Percentiles rank a stretch among this genome's conserved stretches.
phyloP scores from a whole-genome alignment of 2,113 vertebrate species.

The Ameiurus melas region DNA sequence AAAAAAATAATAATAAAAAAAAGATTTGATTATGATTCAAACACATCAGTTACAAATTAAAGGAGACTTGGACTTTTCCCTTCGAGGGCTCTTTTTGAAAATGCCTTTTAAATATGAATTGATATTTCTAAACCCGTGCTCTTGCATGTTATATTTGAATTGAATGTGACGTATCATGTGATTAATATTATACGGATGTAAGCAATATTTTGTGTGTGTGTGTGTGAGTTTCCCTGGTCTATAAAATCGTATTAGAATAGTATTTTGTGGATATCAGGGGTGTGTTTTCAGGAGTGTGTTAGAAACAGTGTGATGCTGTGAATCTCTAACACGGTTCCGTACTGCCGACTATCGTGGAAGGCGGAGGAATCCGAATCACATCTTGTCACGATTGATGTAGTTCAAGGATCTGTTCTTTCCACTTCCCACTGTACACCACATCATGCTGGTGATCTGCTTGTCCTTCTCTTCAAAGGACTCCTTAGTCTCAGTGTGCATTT shows the following conservation, averaged over 20 bases:
- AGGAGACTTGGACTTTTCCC: neutral
- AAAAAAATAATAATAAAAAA: neutral
- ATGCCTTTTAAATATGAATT: slow-evolving; percentile 3
- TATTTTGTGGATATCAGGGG: neutral
- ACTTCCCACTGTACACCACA: neutral
- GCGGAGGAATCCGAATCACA: neutral
- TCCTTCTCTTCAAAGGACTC: neutral
- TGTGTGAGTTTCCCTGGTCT: neutral
- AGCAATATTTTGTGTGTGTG: neutral
- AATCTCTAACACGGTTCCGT: neutral
- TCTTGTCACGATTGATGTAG: neutral
- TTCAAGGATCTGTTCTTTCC: neutral
- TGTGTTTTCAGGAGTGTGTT: neutral
- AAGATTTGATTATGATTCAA: slow-evolving; percentile 15
- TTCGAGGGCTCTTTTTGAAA: neutral
- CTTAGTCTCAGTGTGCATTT: neutral
- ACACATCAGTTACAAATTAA: neutral
- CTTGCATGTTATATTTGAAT: slow-evolving; percentile 14
- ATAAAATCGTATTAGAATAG: neutral
- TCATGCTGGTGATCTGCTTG: neutral
- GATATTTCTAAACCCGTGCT: neutral
- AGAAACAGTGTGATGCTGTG: neutral
- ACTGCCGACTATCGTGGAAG: neutral
- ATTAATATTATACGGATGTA: neutral
- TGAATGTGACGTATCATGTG: neutral